Evolutionary conservation across 2,797 vertebrate genomes (phyloP), one percentile per base, ranked within the genome.

Genomic region (Paramormyrops hopkinsi): DNA sequence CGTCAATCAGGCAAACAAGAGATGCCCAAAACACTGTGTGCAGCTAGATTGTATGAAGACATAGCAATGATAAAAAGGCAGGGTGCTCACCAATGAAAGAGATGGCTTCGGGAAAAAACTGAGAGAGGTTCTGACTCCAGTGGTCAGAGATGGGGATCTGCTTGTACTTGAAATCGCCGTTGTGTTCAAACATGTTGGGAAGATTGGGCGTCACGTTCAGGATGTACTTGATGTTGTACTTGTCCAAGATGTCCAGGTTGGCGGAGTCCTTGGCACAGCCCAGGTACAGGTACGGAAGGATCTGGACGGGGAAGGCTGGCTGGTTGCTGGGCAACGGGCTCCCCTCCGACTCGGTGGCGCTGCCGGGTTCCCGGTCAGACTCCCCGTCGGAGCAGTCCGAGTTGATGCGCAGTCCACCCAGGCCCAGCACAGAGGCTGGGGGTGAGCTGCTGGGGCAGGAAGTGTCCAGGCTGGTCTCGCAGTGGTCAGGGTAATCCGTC

Each of bases 111-210:
- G 98, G 98, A 94, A 99, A 99, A 95, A 99, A 99, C 96, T 99
- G 98, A 0, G 98, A 99, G 90, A 99, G 97, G 93, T 99, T 99
- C 95, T 99, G 98, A 95, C 98, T 99, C 98, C 98, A 99, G 96
- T 99, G 98, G 96, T 99, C 98, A 0, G 98, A 99, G 95, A 99
- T 99, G 95, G 98, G 98, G 93, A 99, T 99, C 96, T 99, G 98
- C 94, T 99, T 99, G 96, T 99, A 99, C 96, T 98, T 99, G 97
- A 99, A 99, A 92, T 98, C 97, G 59, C 98, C 98, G 0, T 98
- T 97, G 0, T 98, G 97, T 93, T 99, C 98, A n/a, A 99, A 99
- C 97, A 98, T 98, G 95, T 99, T 99, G 92, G 98, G 98, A 93
- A 99, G 95, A 96, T 99, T 99, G 92, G 98, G 98, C 88, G 98